Percentiles rank a stretch among this genome's conserved stretches.
These are phyloP conservation scores for Grus americana DNA, from an alignment of 2,113 vertebrate genomes.

Conservation along the genomic window DNA sequence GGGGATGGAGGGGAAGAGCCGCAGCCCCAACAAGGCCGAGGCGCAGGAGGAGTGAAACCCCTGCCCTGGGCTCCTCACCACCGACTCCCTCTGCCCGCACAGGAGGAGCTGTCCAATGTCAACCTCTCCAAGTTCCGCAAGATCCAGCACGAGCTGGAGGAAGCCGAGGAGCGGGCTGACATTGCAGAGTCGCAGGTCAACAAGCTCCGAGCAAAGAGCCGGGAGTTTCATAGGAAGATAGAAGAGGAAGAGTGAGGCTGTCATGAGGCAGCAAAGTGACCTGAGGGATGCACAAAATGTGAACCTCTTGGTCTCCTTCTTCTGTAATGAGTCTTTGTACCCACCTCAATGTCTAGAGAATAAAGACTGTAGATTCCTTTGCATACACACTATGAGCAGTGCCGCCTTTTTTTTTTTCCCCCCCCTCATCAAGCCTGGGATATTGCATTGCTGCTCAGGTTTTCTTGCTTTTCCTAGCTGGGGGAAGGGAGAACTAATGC, in stretches of 20 bases:
- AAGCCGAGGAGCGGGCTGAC: conserved; percentile 81
- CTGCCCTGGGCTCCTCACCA: background rate
- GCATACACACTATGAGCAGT: background rate
- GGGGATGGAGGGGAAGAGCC: background rate
- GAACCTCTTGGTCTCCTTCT: conserved; percentile 58
- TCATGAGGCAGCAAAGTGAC: background rate
- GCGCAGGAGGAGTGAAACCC: background rate
- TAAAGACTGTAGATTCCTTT: conserved; percentile 63
- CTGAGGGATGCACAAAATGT: conserved; percentile 65
- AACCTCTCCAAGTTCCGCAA: conserved; percentile 79
- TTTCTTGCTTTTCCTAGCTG: background rate
- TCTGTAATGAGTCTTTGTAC: conserved; percentile 10
- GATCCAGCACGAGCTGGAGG: conserved; percentile 81
- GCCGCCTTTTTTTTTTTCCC: background rate
- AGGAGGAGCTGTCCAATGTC: conserved; percentile 81
- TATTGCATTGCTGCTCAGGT: background rate
- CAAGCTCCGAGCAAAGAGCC: too few relatives aligned
- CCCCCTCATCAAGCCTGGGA: background rate
- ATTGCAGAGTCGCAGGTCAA: conserved; percentile 78
- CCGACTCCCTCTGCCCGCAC: background rate
- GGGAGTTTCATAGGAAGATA: too few relatives aligned
- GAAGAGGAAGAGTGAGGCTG: too few relatives aligned
- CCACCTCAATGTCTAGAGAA: conserved; percentile 53
- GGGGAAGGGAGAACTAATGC: background rate
- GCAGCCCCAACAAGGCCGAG: background rate